Base-by-base conservation (phyloP, 2,113 vertebrate species). In the Baryphthengus martii region DNA sequence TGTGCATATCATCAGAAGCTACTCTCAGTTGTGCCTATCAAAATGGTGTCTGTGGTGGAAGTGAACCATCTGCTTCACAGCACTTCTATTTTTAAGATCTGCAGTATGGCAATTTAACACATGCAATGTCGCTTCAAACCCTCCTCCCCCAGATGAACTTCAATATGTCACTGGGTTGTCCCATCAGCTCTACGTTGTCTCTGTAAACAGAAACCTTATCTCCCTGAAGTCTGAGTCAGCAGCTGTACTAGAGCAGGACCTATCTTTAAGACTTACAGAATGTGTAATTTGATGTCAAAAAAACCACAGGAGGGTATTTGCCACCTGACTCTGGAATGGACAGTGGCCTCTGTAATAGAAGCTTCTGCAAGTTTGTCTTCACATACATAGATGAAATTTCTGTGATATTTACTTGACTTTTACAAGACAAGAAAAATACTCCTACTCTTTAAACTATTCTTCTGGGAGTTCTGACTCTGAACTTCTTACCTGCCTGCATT, bases 211-310 rank as follows among this genome's bases (percentile, higher is more conserved):
- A 97, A 97, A 97, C 42, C 25, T 65, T 75, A 91, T 79, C 91
- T 83, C 85, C 71, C 59, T 71, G 72, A 39, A 91, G 87, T 35
- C 96, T 97, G 96, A 97, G 93, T 97, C 97, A 98, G 97, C 97
- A 97, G 93, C 95, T 97, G 95, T 86, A 83, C 56, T 65, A 45
- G 56, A 97, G 88, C 75, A 90, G 62, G 58, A 85, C 40, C 85
- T 95, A 66, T 94, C 82, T 79, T 93, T 93, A 78, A 89, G 68
- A 53, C 40, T 85, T 94, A 72, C 40, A 93, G 89, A 96, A 95
- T 77, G 87, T 95, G 93, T 96, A 95, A 95, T 74, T 49, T 84
- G 86, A 97, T 88, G 93, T 94, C 23, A 18, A 90, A 86, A 92
- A 87, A 83, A 26, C 33, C 52, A 44, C 35, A n/a, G 80, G 65